Conservation (phyloP, 2,797 vertebrate species). For the Prionace glauca region DNA sequence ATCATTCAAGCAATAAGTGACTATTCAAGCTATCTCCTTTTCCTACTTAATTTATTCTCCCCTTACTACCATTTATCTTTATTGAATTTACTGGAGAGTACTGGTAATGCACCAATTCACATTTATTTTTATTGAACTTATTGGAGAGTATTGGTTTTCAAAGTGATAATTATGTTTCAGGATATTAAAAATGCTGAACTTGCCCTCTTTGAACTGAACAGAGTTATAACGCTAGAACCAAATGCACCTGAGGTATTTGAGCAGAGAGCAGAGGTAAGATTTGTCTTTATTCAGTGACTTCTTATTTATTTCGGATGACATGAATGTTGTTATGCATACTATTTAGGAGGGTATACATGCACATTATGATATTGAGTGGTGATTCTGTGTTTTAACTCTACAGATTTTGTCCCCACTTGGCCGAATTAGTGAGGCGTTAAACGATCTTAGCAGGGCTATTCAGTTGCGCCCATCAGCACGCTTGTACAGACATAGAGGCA, state of each 20-base stretch:
- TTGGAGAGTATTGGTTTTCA: not conserved
- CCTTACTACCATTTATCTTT: no score
- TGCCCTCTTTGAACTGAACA: constrained; percentile 85
- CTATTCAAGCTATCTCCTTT: not conserved
- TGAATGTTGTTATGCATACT: constrained; percentile 37
- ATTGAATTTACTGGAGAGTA: no score
- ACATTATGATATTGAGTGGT: not conserved
- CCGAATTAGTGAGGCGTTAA: constrained; percentile 88
- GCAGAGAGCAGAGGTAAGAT: constrained; percentile 86
- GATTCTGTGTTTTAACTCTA: constrained; percentile 40
- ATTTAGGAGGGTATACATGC: constrained; percentile 36
- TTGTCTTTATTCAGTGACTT: not conserved
- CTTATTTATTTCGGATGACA: not conserved
- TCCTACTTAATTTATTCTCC: not conserved
- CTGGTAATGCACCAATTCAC: not conserved
- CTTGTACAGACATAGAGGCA: constrained; percentile 86
- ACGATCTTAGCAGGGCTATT: constrained; percentile 89
- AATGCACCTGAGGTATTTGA: constrained; percentile 88
- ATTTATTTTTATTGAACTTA: not conserved
- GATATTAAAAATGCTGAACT: constrained; percentile 94
- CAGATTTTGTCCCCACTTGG: constrained; percentile 92
- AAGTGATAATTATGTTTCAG: constrained; percentile 52
- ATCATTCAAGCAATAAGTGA: not conserved
- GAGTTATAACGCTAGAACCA: constrained; percentile 82
- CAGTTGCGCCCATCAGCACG: constrained; percentile 88